phyloP scores from a whole-genome alignment of 2,797 vertebrate genomes.

The Anableps anableps region DNA sequence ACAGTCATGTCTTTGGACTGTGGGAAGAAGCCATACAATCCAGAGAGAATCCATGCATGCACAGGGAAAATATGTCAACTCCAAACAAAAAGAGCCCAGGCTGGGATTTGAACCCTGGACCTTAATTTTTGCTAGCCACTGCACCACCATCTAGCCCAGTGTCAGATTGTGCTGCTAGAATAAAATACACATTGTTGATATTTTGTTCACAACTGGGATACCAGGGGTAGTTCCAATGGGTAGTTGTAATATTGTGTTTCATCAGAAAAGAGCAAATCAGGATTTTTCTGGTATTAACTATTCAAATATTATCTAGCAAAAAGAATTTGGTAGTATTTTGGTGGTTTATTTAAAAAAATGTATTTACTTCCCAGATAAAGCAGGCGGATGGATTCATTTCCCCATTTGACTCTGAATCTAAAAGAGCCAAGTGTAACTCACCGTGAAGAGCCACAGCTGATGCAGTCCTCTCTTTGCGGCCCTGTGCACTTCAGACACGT shows the following conservation, averaged over 20 bases:
- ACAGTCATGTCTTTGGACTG: not conserved
- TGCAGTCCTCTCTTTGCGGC: slow-evolving; percentile 82
- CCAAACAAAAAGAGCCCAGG: not conserved
- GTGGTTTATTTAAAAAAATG: not conserved
- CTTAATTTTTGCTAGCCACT: not conserved
- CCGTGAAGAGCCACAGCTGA: slow-evolving; percentile 83
- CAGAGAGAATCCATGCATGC: not conserved
- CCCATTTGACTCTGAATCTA: slow-evolving; percentile 23
- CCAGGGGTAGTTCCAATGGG: not conserved
- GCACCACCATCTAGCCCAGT: not conserved
- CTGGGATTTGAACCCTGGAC: not conserved
- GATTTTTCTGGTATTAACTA: not conserved
- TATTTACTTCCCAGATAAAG: slow-evolving; percentile 4
- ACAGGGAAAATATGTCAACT: not conserved
- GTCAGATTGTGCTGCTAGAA: not conserved
- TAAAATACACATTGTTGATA: not conserved
- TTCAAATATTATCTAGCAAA: not conserved
- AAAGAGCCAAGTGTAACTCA: slow-evolving; percentile 59
- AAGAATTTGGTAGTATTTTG: not conserved
- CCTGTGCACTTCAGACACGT: slow-evolving; percentile 89
- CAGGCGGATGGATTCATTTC: slow-evolving; percentile 6
- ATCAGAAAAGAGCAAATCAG: not conserved
- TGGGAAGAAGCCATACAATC: not conserved
- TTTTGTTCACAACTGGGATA: not conserved
- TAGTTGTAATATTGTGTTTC: not conserved